Evolutionary conservation across 2,888 invertebrate species (phyloP), one percentile per base, ranked within the genome.

Genomic region (Caenorhabditis afra): DNA sequence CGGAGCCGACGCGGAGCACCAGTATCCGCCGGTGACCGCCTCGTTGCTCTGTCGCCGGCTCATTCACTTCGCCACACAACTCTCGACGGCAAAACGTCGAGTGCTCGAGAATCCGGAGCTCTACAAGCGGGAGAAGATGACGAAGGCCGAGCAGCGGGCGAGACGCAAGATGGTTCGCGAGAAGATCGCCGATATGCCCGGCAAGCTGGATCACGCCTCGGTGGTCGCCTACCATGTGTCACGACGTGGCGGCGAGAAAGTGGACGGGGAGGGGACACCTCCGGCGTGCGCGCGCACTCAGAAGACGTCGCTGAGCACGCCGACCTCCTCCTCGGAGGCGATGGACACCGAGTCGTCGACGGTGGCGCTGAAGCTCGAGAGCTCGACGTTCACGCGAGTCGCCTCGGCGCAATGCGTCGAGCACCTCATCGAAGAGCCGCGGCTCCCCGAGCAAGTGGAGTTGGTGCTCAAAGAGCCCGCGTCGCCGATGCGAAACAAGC

Each of bases 131-230:
- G 86, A 91, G 45, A 81, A 82, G 66, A 79, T 84, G 83, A 81
- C 77, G 0, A 85, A 83, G 59, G 68, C 78, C 1, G 82, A 82
- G 67, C 81, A 83, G 22, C 62, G 81, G 75, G 81, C 82, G n/a
- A 92, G 94, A 55, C 91, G 94, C 75, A 93, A 93, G 86, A 92
- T 93, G 84, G 93, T 94, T 65, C 93, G 95, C 81, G 94, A 94
- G 81, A 94, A 94, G 90, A 93, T 94, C 86, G 93, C 93, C 20
- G 93, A 94, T 91, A 93, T 95, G 85, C 95, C 95, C 0, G 95
- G 95, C 1, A 96, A 96, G 91, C 91, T 96, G 83, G 95, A 96
- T 91, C 95, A 95, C 91, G 95, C 95, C 22, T 94, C 94, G 4
- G 94, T 88, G 1, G 90, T 90, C 58, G 95, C 95, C 1, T 95